Base-by-base conservation (phyloP, 2,888 invertebrate genomes). In the Endotricha flammealis region DNA sequence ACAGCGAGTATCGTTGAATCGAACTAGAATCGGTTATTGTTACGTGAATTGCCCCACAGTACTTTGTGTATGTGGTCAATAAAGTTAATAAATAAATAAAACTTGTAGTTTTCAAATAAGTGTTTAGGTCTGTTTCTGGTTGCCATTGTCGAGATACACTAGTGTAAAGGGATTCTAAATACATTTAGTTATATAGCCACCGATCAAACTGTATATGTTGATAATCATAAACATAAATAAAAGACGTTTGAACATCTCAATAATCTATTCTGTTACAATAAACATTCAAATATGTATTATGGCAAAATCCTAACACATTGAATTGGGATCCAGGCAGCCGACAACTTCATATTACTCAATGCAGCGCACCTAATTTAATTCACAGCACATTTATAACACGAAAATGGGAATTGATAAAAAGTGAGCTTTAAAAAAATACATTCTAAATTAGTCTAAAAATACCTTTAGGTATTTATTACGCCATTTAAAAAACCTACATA, bases 181-280 rank as follows among this genome's bases (percentile, higher is more conserved):
- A n/a, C n/a, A 28, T 37, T 37, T 1, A 13, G 22, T 13, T 22
- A 12, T 23, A 9, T 30, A 12, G 29, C 4, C 16, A 4, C 16
- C n/a, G 29, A n/a, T n/a, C 10, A 14, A 30, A 9, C 1, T 22
- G 13, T 17, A 8, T 20, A 32, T 23, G 31, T 32, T 33, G 32
- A 17, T 38, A n/a, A n/a, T n/a, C n/a, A n/a, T n/a, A n/a, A n/a
- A n/a, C n/a, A 44, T 38, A 55, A 76, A 72, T 66, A 73, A 75
- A 75, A 72, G 41, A 46, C 53, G 55, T 49, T 53, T 50, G 24
- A 74, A 75, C 68, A 61, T 64, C 46, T 63, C 50, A 62, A 66
- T 67, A 64, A 45, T 73, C 59, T 79, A 72, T 71, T 67, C 46
- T 59, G 55, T 66, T 57, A 63, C 47, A 50, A 47, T 54, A 45